Evolutionary conservation across 2,797 vertebrate species (phyloP), one percentile per base, ranked within the genome.

Genomic region (Hoplostethus mediterraneus): DNA sequence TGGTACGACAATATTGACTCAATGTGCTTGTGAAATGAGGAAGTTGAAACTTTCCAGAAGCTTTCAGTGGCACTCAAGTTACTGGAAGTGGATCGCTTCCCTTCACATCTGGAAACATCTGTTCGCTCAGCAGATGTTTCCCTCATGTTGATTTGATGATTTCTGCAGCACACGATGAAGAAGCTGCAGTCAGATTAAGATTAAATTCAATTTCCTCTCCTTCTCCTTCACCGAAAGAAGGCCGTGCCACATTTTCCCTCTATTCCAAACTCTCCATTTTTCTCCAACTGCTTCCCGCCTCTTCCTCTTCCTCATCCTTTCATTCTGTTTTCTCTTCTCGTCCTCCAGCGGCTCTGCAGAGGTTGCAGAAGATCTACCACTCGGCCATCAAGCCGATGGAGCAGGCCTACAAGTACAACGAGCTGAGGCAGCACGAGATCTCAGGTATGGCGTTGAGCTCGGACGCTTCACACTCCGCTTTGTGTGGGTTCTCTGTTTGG

Each of bases 341-440:
- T 67, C 47, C 52, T 78, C 2, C 84, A 99, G 98, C 82, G 82
- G 95, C 95, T 38, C 72, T 99, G 33, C 95, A 98, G 93, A 93
- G 93, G 77, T 93, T 99, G 75, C 94, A 96, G 62, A 98, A 97
- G 91, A 97, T 99, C 90, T 99, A 99, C 89, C 97, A 99, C 75
- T 86, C 95, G 0, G 95, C 97, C 89, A 98, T 99, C 94, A 98
- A 95, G 87, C 98, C 98, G 45, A 92, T 99, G 95, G 98, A 99
- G 77, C 96, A 98, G 91, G 97, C 97, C 70, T 99, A 98, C 92
- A 98, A 96, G 89, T 99, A 99, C 95, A 99, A 98, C 0, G 97
- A 99, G 89, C 95, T 99, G 84, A 95, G 98, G 80, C 98, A 99
- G 89, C 98, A 99, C 0, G 98, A 99, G 91, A 98, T 99, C 91